A percentile compares a stretch with the other conserved stretches of the same genome.
Conservation (phyloP, 1,140 invertebrate genomes). For the Potamilus streckersoni region DNA sequence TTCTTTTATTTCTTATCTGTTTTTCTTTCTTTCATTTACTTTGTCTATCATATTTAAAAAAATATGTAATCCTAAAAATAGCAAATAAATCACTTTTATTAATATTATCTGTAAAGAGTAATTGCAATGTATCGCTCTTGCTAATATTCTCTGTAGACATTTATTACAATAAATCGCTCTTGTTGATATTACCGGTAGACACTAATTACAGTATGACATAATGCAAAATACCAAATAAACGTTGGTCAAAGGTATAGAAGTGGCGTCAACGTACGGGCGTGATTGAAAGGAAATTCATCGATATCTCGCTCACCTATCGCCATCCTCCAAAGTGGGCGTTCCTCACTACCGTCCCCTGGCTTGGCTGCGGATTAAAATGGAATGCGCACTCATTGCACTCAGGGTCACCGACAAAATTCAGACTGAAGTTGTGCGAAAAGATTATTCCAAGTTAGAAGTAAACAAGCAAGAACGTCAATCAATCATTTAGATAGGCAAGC, state of each 20-base stretch:
- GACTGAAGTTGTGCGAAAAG: slow-evolving; percentile 31
- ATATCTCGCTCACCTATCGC: slow-evolving; percentile 79
- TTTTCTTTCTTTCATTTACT: no score
- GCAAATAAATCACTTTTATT: no score
- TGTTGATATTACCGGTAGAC: no score
- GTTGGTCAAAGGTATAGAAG: slow-evolving; percentile 78
- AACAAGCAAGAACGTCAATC: neutral
- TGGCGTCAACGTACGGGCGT: slow-evolving; percentile 79
- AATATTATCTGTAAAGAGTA: no score
- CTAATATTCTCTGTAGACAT: no score
- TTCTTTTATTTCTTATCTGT: no score
- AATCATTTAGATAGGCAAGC: neutral
- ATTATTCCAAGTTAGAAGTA: neutral
- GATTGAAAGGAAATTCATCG: slow-evolving; percentile 72
- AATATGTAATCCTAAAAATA: no score
- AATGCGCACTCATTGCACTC: slow-evolving; percentile 72
- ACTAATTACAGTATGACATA: no score
- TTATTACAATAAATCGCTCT: no score
- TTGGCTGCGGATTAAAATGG: slow-evolving; percentile 76
- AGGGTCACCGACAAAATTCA: slow-evolving; percentile 40
- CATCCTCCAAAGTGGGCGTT: slow-evolving; percentile 77
- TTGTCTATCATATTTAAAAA: no score
- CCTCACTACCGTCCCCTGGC: slow-evolving; percentile 74
- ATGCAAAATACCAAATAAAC: slow-evolving; percentile 74
- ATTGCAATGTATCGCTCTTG: no score